These are phyloP conservation scores for Microtus pennsylvanicus DNA, from an alignment of 2,113 vertebrate genomes.

Conservation along the genomic window DNA sequence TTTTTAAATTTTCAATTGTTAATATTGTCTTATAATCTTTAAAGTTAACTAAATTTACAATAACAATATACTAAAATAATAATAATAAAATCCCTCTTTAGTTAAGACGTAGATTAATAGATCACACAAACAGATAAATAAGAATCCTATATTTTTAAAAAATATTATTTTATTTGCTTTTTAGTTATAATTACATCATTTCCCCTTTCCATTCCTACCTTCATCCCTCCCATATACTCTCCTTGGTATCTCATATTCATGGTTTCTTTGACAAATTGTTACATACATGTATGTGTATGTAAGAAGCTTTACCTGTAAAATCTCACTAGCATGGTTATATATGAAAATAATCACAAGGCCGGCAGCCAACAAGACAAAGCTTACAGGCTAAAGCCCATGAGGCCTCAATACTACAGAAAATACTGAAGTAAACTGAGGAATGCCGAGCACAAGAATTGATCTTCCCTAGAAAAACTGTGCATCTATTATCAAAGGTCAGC, in stretches of 20 bases:
- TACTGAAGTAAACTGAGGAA: not conserved
- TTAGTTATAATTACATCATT: not conserved
- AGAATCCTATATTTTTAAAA: not conserved
- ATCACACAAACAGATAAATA: not conserved
- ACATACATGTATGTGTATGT: not conserved
- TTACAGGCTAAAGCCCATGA: fast-evolving
- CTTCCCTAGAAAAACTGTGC: not conserved
- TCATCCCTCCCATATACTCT: too few relatives aligned
- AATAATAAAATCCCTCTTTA: not conserved
- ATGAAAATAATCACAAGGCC: not conserved
- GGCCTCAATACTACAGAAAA: not conserved
- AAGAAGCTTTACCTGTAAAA: not conserved
- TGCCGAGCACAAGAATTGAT: not conserved
- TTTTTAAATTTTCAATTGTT: not conserved
- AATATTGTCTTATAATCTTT: conserved; percentile 55
- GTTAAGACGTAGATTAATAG: not conserved
- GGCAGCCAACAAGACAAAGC: too few relatives aligned
- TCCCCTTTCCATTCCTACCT: not conserved
- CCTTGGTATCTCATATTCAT: not conserved
- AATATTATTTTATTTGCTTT: too few relatives aligned
- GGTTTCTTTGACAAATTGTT: not conserved
- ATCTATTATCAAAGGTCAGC: not conserved
- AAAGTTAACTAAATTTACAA: not conserved
- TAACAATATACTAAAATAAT: not conserved
- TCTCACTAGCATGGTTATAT: not conserved